These are phyloP conservation scores for Blomia tropicalis DNA, from an alignment of 2,888 invertebrate species.

Conservation along the genomic window DNA sequence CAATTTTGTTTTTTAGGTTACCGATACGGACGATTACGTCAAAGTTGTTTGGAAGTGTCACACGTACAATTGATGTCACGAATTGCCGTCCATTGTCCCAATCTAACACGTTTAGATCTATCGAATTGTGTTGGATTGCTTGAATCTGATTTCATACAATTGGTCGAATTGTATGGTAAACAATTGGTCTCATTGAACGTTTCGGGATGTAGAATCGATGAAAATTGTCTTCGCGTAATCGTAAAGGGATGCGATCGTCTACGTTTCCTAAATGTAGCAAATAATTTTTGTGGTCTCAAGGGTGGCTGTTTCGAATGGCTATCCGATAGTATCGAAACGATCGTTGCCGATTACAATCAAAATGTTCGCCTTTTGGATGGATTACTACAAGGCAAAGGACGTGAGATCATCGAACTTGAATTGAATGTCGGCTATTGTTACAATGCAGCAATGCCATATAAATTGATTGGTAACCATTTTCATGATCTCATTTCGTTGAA, in stretches of 20 bases:
- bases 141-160: neutral
- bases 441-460: constrained; percentile 12
- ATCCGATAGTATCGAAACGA: neutral
- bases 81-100: neutral
- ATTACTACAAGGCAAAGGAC: constrained; percentile 9
- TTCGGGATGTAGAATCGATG: neutral
- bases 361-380: constrained; percentile 7
- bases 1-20: constrained; percentile 11
- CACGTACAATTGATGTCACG: neutral
- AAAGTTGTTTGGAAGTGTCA: neutral
- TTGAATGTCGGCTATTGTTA: constrained; percentile 6
- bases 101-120: neutral
- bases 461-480: constrained; percentile 5
- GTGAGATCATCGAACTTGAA: constrained; percentile 12
- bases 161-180: neutral
- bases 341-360: constrained; percentile 10
- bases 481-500: constrained; percentile 2
- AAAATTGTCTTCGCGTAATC: neutral
- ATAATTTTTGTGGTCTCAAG: constrained; percentile 7
- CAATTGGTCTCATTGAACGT: constrained; percentile 3
- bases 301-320: constrained; percentile 11
- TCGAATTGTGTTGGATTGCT: constrained; percentile 6
- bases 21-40: neutral
- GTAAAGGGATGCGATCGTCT: neutral
- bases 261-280: neutral